These are phyloP conservation scores for Pyrochroa serraticornis DNA, from an alignment of 2,888 invertebrate species.

Conservation along the genomic window DNA sequence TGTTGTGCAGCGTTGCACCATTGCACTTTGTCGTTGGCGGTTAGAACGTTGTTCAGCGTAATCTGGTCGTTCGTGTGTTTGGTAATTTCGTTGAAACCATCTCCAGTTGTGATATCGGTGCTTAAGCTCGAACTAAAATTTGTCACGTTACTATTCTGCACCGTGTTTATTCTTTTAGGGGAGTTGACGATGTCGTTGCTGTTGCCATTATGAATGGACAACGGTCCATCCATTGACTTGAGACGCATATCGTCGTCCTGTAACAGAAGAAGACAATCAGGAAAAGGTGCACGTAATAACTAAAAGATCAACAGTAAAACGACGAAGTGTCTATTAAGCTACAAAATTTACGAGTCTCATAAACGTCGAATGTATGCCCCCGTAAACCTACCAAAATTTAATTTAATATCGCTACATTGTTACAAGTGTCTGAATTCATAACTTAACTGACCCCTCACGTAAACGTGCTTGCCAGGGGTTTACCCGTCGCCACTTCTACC, in stretches of 20 bases:
- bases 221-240: slow-evolving; percentile 55
- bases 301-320: neutral
- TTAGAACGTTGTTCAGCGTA: slow-evolving; percentile 34
- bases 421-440: slow-evolving; percentile 16
- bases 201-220: slow-evolving; percentile 55
- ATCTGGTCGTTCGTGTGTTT: slow-evolving; percentile 27
- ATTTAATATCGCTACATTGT: slow-evolving; percentile 8
- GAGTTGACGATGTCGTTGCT: slow-evolving; percentile 53
- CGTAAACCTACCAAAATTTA: slow-evolving; percentile 6
- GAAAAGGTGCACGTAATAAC: neutral
- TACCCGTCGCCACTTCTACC: slow-evolving; percentile 2
- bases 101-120: slow-evolving; percentile 20
- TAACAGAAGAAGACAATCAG: slow-evolving; percentile 38
- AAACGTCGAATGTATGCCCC: neutral
- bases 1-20: slow-evolving; percentile 54
- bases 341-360: slow-evolving; percentile 3
- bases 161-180: slow-evolving; percentile 56
- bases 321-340: slow-evolving; percentile 1
- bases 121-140: slow-evolving; percentile 38
- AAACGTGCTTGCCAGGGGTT: neutral
- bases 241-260: slow-evolving; percentile 56
- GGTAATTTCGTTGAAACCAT: slow-evolving; percentile 23
- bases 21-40: slow-evolving; percentile 49
- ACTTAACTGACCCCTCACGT: neutral
- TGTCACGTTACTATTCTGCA: slow-evolving; percentile 54